Evolutionary conservation across 2,888 invertebrate species (phyloP), one percentile per base, ranked within the genome.

Genomic region (Psylliodes chrysocephalus): DNA sequence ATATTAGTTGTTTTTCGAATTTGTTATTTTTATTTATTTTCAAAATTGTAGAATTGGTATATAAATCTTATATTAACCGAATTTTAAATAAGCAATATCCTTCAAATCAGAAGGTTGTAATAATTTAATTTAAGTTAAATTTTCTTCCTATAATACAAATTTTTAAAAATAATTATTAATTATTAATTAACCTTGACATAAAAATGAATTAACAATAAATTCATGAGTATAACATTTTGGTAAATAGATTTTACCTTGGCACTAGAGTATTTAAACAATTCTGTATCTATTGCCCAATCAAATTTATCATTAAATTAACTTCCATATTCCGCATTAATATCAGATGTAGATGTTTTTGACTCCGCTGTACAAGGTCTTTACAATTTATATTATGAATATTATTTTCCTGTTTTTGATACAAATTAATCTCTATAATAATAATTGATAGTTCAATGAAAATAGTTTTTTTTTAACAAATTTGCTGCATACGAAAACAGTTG

Each of bases 281-380:
- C 17, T 40, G 7, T 40, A 7, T 40, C 17, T 6, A 44, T 44
- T 19, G n/a, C 17, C 17, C 19, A 44, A 44, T 44, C 17, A 18
- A 44, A 44, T 17, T 12, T 40, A 1, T 17, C 10, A 40, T 14
- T 40, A 40, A 40, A 17, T 17, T 44, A 44, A 44, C 44, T 44
- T 44, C 44, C 44, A 44, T 44, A 44, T 44, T 44, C 44, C 44
- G 44, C 17, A 44, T 44, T 42, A 19, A 44, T 44, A 44, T 17
- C 19, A 19, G 44, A 19, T 14, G 17, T 44, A 17, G 8, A 17
- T 40, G 25, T 14, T 12, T 40, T 40, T 40, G 42, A 40, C 19
- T 17, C 17, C 19, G 18, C 10, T 3, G 17, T 19, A 19, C 44
- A 44, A 44, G 44, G 44, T 44, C 44, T 44, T 44, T 44, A 44